Evolutionary conservation across 2,888 invertebrate species (phyloP), one percentile per base, ranked within the genome.

Genomic region (Catocala nupta): DNA sequence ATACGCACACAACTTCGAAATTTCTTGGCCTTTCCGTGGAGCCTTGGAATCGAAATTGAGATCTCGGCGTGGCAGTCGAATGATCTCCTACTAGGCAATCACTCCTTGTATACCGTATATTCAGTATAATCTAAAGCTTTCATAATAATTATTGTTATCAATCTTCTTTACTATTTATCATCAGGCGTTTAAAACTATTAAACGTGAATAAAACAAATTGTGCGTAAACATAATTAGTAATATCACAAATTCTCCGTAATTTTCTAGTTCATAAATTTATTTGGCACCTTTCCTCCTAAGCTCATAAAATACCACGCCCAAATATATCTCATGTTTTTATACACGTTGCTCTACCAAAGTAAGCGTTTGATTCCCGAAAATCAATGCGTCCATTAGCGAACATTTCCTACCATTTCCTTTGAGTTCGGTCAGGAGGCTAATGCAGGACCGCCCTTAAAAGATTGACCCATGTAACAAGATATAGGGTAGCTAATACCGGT

Each of bases 301-400:
- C 49, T 55, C 55, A 42, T 43, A 48, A 60, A 62, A 59, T 16
- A 59, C 12, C 36, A 52, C 49, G 12, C 55, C 43, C 47, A 54
- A 65, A 47, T 44, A 67, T 68, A 66, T 61, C 51, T 71, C 75
- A 80, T 74, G 75, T 81, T 77, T 75, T 75, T 81, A 77, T 80
- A 81, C 81, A 78, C 68, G 61, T 63, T 68, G 76, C 78, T 77
- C 79, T 63, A 63, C 69, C 75, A 81, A 81, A 82, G 80, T 80
- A 74, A 73, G 65, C 83, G 81, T 87, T 85, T 83, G 86, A 89
- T 86, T 85, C 83, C 81, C 75, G 75, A 81, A 88, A 90, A 90
- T 87, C 90, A 90, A 89, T 89, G 87, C 87, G 84, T 86, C 90
- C 90, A 91, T 92, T 91, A 91, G 87, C 77, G 80, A 76, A 80